phyloP scores from a whole-genome alignment of 2,113 vertebrate genomes.

The Sinocyclocheilus anshuiensis region DNA sequence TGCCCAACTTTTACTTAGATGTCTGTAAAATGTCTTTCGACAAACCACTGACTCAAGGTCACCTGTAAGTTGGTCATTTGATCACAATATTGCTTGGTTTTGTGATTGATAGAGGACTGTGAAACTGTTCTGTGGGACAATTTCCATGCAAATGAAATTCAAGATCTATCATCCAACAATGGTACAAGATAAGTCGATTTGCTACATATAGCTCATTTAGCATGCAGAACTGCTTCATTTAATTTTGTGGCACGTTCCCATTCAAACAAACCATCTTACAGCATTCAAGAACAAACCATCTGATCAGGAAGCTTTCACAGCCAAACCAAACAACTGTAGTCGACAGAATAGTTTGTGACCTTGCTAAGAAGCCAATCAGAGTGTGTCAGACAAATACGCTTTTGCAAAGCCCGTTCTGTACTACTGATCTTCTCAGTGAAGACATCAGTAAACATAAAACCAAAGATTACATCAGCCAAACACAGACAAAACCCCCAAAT shows the following conservation, averaged over 20 bases:
- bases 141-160: conserved; percentile 11
- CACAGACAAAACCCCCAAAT: background rate
- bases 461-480: conserved; percentile 14
- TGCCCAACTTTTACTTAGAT: background rate
- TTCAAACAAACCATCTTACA: background rate
- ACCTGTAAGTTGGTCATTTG: background rate
- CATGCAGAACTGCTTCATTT: background rate
- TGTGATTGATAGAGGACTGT: background rate
- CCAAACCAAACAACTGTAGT: background rate
- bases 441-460: conserved; percentile 20
- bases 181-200: background rate
- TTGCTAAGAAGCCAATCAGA: conserved; percentile 20
- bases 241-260: background rate
- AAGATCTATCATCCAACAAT: conserved; percentile 9
- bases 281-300: conserved; percentile 5
- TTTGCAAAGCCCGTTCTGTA: background rate
- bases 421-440: conserved; percentile 21
- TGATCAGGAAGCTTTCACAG: background rate
- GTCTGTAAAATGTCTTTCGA: conserved; percentile 20
- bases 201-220: background rate
- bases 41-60: conserved; percentile 18
- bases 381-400: background rate
- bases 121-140: background rate
- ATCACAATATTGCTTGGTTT: background rate
- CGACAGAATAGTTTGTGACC: background rate